A percentile compares a stretch with the other conserved stretches of the same genome.
Evolutionary conservation across 1,140 invertebrate genomes (phyloP).

Genomic region (Asobara japonica): DNA sequence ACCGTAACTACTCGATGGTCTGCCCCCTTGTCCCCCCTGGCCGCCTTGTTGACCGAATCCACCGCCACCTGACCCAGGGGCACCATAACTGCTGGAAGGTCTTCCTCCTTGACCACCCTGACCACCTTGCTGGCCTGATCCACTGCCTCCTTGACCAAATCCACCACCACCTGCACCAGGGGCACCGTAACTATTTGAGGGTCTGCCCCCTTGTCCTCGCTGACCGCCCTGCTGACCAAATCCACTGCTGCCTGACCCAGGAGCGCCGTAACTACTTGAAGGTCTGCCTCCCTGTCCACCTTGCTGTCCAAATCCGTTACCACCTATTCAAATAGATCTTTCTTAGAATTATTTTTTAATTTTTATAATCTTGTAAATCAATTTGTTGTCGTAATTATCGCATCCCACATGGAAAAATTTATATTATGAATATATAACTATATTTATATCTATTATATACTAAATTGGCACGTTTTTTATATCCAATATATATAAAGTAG

Average conservation of each 20-base stretch:
- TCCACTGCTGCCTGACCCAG: constrained; percentile 30
- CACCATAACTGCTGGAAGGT: constrained; percentile 64
- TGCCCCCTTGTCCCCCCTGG: constrained; percentile 35
- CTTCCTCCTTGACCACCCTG: constrained; percentile 40
- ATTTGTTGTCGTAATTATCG: too few relatives aligned
- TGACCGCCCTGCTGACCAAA: constrained; percentile 22
- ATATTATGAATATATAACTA: too few relatives aligned
- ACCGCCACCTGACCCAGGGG: constrained; percentile 43
- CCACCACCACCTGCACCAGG: constrained; percentile 47
- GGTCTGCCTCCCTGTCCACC: constrained; percentile 48
- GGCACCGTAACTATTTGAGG: constrained; percentile 56
- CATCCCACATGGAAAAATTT: too few relatives aligned
- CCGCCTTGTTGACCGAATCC: background rate
- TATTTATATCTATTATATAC: too few relatives aligned
- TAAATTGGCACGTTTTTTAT: too few relatives aligned
- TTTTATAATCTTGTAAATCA: too few relatives aligned
- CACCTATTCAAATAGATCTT: constrained; percentile 50
- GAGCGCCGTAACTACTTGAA: constrained; percentile 64
- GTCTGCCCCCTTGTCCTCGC: constrained; percentile 38
- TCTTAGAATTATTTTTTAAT: too few relatives aligned
- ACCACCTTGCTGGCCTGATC: constrained; percentile 28
- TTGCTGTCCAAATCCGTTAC: constrained; percentile 44
- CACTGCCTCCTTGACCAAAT: constrained; percentile 46
- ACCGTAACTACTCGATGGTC: constrained; percentile 65
- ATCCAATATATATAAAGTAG: too few relatives aligned